A percentile compares a stretch with the other conserved stretches of the same genome.
Conservation (phyloP, 2,797 vertebrate genomes). For the Labeo calbasu region DNA sequence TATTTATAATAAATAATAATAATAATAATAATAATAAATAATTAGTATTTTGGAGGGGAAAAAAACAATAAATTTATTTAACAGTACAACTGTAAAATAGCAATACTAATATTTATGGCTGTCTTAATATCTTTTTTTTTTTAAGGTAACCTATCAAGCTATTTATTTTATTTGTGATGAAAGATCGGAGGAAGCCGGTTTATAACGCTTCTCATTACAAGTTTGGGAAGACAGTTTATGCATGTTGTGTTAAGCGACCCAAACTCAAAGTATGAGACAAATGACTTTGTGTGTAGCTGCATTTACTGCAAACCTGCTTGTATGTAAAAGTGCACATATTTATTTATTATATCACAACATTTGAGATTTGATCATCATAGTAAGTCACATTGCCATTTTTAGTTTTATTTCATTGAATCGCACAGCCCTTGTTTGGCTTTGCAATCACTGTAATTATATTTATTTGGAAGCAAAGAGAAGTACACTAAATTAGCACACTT, state of each 20-base stretch:
- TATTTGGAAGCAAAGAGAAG: not conserved
- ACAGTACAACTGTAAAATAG: too few relatives aligned
- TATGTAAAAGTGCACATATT: not conserved
- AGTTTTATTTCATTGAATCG: not conserved
- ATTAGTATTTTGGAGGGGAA: too few relatives aligned
- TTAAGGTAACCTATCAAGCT: not conserved
- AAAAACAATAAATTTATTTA: too few relatives aligned
- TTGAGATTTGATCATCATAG: not conserved
- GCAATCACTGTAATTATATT: constrained; percentile 7
- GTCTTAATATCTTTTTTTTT: not conserved
- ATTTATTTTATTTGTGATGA: not conserved
- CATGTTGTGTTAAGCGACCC: not conserved
- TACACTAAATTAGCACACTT: constrained; percentile 9
- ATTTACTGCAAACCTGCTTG: not conserved
- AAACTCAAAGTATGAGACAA: not conserved
- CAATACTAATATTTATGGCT: too few relatives aligned
- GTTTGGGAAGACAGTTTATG: not conserved
- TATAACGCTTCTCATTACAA: not conserved
- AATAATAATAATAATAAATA: too few relatives aligned
- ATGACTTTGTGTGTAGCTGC: not conserved
- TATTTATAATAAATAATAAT: too few relatives aligned
- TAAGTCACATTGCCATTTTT: not conserved
- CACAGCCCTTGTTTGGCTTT: not conserved
- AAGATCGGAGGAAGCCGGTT: too few relatives aligned
- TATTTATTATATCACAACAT: not conserved